Evolutionary conservation across 1,140 invertebrate species (phyloP), one percentile per base, ranked within the genome.

Genomic region (Musca vetustissima): DNA sequence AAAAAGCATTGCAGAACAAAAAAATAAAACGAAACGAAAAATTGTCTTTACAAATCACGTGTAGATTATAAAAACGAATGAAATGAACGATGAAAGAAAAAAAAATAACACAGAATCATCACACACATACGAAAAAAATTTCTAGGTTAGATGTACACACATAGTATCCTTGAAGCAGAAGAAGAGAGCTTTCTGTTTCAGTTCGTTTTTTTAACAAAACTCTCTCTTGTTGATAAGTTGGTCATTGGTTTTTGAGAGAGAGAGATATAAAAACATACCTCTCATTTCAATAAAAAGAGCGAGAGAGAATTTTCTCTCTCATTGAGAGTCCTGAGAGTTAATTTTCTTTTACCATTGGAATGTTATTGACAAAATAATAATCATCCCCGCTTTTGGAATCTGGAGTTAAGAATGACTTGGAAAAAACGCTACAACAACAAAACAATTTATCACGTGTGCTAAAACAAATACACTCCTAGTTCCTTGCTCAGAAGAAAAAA

Each of bases 121-220:
- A 28, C 28, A 28, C 8, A 28, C 28, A 28, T 8, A 28, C 3
- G 8, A 8, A 1, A 61, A 61, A 59, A 59, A 59, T 14, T 61
- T 61, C 57, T 61, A 61, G 57, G 57, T 61, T 61, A 61, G 32
- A 61, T 61, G 57, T 61, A 61, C 57, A 61, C 57, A 61, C 57
- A 61, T 61, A 61, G 57, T 61, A 61, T 61, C 57, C 57, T 61
- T 61, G 53, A 57, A 57, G 53, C 36, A 57, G 24, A 57, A 25
- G 7, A 50, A 50, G 49, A 50, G 49, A 50, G 49, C 49, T 19
- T 43, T 43, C n/a, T n/a, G n/a, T n/a, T n/a, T n/a, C n/a, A n/a
- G n/a, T n/a, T 43, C 11, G 11, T 43, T 7, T 13, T 43, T 13
- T 43, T 13, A 9, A 43, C 28, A 32, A 32, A 32, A 32, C 28